Base-by-base conservation (phyloP, 35 echinoderm and acorn worm genomes). In the Lytechinus pictus region DNA sequence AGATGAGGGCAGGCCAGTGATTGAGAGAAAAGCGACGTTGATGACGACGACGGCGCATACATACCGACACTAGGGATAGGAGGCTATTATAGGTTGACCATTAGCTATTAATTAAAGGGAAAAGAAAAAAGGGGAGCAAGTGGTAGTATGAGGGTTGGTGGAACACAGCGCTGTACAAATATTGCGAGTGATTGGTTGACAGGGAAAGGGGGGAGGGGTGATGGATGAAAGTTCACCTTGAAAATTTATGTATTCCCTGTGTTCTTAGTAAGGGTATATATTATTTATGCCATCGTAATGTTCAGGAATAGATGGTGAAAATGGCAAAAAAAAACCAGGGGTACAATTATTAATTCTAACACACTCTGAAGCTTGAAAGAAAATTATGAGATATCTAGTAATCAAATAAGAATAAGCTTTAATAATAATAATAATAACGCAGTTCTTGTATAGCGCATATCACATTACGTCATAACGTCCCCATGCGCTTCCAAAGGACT, bases 31-130 rank as follows among this genome's bases (percentile, higher is more conserved):
- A 79, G 66, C 66, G 14, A 79, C 66, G 66, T 9, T 58, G 56
- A 57, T 57, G 55, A 79, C 19, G 66, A 79, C 8, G 66, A 79
- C 52, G 88, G 57, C 55, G 92, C 92, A 93, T 93, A 93, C 92
- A 93, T 93, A 93, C 92, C 92, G 19, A 55, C 28, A 93, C 28
- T 19, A 57, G 92, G 92, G 92, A 44, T 53, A 54, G 92, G 92
- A 93, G 92, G 54, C 92, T 44, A 93, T 53, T 93, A 90, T 93
- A 79, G 66, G 66, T 27, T 93, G 92, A 93, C 92, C 29, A 93
- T 93, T 93, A 93, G 92, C 92, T 93, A 93, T 93, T 93, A 93
- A 90, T 90, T 10, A 33, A 44, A 19, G 88, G 52, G 16, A 90
- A 44, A 90, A 90, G 88, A 90, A 90, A 0, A 44, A 44, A 52